These are phyloP conservation scores for Prunella fulvescens DNA, from an alignment of 2,113 vertebrate genomes.

Conservation along the genomic window DNA sequence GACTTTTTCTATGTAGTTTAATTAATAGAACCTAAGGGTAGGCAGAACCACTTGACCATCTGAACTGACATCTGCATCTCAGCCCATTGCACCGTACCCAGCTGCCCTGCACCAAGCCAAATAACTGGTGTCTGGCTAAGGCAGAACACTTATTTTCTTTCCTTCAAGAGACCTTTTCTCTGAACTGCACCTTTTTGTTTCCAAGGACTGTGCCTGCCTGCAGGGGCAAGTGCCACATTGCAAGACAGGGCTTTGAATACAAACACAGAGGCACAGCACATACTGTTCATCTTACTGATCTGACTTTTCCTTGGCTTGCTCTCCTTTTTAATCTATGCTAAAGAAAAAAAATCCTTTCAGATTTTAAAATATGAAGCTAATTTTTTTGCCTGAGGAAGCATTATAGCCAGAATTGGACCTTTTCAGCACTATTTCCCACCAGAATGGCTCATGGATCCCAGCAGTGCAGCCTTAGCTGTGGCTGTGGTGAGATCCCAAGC, in stretches of 20 bases:
- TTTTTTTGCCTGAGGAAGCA: not conserved
- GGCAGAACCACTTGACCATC: conserved; percentile 5
- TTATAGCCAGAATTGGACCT: not conserved
- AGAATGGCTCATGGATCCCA: not conserved
- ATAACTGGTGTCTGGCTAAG: not conserved
- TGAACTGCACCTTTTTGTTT: conserved; percentile 45
- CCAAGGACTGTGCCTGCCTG: conserved; percentile 29
- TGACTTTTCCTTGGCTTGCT: not conserved
- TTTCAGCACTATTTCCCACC: not conserved
- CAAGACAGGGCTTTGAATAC: conserved; percentile 3
- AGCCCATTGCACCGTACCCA: not conserved
- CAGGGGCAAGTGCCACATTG: conserved; percentile 12
- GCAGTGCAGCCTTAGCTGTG: not conserved
- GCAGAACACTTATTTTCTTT: not conserved
- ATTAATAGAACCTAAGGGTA: conserved; percentile 37
- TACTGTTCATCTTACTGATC: not conserved
- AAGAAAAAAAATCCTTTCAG: not conserved
- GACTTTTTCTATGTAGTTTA: conserved; percentile 10
- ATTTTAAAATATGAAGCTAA: not conserved
- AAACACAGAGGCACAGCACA: not conserved
- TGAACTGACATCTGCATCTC: conserved; percentile 8
- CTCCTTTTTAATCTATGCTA: not conserved
- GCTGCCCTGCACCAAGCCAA: not conserved
- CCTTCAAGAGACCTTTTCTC: conserved; percentile 39
- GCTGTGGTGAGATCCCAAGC: not conserved